These are phyloP conservation scores for Pangasianodon hypophthalmus DNA, from an alignment of 2,113 vertebrate species.

Conservation along the genomic window DNA sequence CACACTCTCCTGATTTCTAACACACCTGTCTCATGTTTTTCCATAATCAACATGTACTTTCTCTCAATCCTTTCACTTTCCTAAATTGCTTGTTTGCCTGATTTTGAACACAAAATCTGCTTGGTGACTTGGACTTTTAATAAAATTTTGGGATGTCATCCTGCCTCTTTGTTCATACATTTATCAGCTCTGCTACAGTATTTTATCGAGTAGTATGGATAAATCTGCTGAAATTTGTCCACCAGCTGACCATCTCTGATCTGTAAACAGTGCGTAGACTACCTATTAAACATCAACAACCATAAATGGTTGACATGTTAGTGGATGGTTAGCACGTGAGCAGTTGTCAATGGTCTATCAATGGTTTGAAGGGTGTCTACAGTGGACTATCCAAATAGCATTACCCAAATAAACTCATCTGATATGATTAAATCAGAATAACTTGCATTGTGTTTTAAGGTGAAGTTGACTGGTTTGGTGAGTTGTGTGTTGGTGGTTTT, in stretches of 20 bases:
- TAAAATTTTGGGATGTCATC: background rate
- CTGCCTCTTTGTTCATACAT: background rate
- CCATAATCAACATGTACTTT: too few relatives aligned
- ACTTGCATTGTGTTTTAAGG: constrained; percentile 32
- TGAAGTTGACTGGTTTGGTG: constrained; percentile 42
- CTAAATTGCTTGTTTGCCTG: too few relatives aligned
- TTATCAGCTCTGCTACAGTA: background rate
- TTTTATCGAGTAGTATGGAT: background rate
- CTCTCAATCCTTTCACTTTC: too few relatives aligned
- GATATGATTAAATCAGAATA: background rate
- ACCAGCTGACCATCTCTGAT: background rate
- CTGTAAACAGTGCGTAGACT: background rate
- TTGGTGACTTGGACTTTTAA: too few relatives aligned
- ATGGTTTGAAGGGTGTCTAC: background rate
- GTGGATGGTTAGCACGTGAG: background rate
- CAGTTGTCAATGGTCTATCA: background rate
- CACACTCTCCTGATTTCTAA: too few relatives aligned
- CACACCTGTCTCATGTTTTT: too few relatives aligned
- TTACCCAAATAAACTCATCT: background rate
- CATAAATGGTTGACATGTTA: background rate
- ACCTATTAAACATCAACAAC: background rate
- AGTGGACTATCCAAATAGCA: background rate
- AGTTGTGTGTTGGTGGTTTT: background rate
- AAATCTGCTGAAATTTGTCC: background rate
- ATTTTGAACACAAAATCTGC: too few relatives aligned